phyloP scores from a whole-genome alignment of 2,797 vertebrate genomes.

The Denticeps clupeoides region DNA sequence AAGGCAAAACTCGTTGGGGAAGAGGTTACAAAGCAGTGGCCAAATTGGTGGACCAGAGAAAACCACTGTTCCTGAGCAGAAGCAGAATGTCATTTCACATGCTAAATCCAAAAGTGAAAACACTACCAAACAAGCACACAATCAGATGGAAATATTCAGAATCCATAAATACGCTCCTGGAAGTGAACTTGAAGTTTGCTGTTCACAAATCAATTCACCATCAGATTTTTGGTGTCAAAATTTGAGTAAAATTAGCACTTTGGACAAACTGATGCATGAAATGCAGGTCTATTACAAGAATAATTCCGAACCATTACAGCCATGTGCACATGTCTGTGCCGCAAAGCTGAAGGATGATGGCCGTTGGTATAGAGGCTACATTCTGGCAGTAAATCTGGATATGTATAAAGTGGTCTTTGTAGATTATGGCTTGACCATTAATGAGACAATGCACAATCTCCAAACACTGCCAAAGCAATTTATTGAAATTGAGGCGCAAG shows the following conservation, averaged over 20 bases:
- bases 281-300: constrained; percentile 66
- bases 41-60: neutral
- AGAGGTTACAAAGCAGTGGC: constrained; percentile 4
- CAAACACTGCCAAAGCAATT: constrained; percentile 61
- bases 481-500: constrained; percentile 62
- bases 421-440: constrained; percentile 65
- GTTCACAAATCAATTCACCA: constrained; percentile 57
- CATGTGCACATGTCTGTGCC: constrained; percentile 47
- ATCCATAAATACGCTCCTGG: constrained; percentile 61
- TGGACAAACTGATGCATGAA: constrained; percentile 67
- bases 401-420: constrained; percentile 57
- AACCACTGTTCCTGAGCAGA: neutral
- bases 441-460: constrained; percentile 53
- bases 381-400: constrained; percentile 28
- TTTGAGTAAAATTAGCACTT: constrained; percentile 40
- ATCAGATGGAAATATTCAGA: constrained; percentile 38
- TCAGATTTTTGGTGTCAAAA: constrained; percentile 79
- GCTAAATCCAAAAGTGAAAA: neutral
- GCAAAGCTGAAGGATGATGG: constrained; percentile 54
- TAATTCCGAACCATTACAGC: constrained; percentile 45
- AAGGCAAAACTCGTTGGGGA: neutral
- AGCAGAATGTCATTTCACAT: neutral
- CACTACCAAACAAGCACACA: neutral
- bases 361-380: constrained; percentile 71
- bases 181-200: constrained; percentile 56